Evolutionary conservation across 2,888 invertebrate species (phyloP).

Genomic region (Xylocampa areola): DNA sequence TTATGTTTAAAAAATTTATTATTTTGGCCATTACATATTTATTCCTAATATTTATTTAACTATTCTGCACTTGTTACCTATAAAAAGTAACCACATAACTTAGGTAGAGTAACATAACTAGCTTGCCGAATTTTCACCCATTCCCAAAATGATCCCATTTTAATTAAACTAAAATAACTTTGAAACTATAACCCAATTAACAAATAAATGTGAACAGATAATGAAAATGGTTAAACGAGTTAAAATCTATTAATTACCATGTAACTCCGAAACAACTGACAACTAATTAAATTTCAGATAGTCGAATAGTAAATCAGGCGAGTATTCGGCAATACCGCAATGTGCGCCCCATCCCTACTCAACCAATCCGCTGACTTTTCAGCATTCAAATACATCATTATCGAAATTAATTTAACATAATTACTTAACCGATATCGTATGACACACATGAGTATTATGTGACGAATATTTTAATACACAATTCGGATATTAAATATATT

Average conservation of each 20-base stretch:
- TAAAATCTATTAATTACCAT: conserved; percentile 12
- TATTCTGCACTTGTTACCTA: no score
- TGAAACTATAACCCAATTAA: conserved; percentile 10
- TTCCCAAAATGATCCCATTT: no score
- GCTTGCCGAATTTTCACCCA: no score
- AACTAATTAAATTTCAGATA: conserved; percentile 38
- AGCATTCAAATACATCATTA: conserved; percentile 1
- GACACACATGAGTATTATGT: background rate
- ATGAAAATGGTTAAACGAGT: conserved; percentile 15
- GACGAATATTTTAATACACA: conserved; percentile 3
- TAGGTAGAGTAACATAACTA: no score
- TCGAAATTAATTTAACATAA: conserved; percentile 5
- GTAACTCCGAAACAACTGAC: conserved; percentile 5
- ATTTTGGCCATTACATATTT: no score
- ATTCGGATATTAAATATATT: background rate
- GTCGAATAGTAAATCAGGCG: conserved; percentile 30
- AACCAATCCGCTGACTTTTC: conserved; percentile 14
- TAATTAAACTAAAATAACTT: no score
- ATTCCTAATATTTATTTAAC: no score
- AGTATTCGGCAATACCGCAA: conserved; percentile 22
- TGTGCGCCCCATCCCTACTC: conserved; percentile 19
- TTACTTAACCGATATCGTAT: background rate
- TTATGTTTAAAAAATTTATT: no score
- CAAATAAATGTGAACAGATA: conserved; percentile 12
- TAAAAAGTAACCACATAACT: no score